Evolutionary conservation across 2,888 invertebrate species (phyloP).

Genomic region (Drosophila eohydei): DNA sequence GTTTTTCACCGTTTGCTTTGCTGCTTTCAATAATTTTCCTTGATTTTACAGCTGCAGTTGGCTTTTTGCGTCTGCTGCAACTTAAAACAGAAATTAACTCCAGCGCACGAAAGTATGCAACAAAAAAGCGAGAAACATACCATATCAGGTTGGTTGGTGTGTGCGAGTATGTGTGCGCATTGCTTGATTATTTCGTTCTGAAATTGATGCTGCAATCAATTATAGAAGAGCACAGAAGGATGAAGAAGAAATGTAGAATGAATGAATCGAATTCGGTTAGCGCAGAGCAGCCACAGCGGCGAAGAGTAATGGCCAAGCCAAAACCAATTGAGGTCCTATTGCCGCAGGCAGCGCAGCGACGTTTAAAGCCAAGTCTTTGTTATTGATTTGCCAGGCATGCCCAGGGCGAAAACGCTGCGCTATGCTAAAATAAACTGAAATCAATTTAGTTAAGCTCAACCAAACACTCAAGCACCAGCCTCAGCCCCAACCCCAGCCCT

Average conservation of each 20-base stretch:
- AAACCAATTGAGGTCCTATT: constrained; percentile 47
- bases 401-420: constrained; percentile 39
- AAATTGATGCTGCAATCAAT: constrained; percentile 79
- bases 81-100: constrained; percentile 77
- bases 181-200: constrained; percentile 75
- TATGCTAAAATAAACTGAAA: constrained; percentile 77
- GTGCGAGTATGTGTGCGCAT: constrained; percentile 18
- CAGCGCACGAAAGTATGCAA: constrained; percentile 64
- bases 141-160: constrained; percentile 30
- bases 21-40: constrained; percentile 64
- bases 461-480: constrained; percentile 15
- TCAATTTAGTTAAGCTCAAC: constrained; percentile 71
- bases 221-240: constrained; percentile 55
- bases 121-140: constrained; percentile 30
- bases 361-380: constrained; percentile 66
- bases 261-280: constrained; percentile 51
- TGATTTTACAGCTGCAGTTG: constrained; percentile 45
- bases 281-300: constrained; percentile 23
- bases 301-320: constrained; percentile 59
- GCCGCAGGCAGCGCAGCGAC: constrained; percentile 34
- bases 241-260: constrained; percentile 22
- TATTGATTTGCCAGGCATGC: constrained; percentile 60
- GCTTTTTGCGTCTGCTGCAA: constrained; percentile 37
- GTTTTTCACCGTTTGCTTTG: constrained; percentile 39
- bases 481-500: background rate